Evolutionary conservation across 1,140 invertebrate species (phyloP).

Genomic region (Bombus polaris): DNA sequence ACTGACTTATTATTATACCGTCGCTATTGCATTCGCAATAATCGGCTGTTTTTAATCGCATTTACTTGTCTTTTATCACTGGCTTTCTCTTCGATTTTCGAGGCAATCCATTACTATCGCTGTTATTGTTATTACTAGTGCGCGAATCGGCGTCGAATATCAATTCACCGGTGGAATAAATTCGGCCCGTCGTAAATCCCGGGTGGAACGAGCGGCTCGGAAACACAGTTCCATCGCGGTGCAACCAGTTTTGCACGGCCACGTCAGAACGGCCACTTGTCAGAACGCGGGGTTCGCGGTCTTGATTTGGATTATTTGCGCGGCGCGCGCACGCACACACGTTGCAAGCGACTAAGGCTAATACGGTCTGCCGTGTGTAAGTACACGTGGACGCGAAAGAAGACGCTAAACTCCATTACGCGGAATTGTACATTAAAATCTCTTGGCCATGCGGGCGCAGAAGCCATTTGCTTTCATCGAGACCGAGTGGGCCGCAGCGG

Average conservation of each 20-base stretch:
- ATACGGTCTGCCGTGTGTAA: neutral
- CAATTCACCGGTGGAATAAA: slow-evolving; percentile 38
- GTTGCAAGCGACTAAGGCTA: neutral
- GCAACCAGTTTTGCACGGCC: slow-evolving; percentile 63
- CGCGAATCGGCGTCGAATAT: neutral
- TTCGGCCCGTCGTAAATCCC: slow-evolving; percentile 54
- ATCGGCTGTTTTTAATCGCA: neutral
- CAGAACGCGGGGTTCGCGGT: slow-evolving; percentile 48
- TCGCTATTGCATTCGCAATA: neutral
- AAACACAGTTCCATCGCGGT: slow-evolving; percentile 33
- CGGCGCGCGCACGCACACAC: neutral
- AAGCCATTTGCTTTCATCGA: slow-evolving; percentile 59
- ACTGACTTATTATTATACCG: neutral
- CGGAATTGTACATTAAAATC: slow-evolving; percentile 60
- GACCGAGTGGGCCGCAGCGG: slow-evolving; percentile 38
- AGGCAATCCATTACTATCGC: neutral
- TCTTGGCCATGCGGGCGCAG: slow-evolving; percentile 30
- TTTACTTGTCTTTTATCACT: neutral
- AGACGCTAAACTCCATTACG: slow-evolving; percentile 51
- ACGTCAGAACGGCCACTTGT: slow-evolving; percentile 55
- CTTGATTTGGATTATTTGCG: slow-evolving; percentile 67
- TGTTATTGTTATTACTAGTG: neutral
- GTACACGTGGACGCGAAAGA: neutral
- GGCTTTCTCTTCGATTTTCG: neutral
- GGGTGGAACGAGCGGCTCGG: slow-evolving; percentile 18